Base-by-base conservation (phyloP, 2,888 invertebrate genomes). In the Orthonevra nobilis region DNA sequence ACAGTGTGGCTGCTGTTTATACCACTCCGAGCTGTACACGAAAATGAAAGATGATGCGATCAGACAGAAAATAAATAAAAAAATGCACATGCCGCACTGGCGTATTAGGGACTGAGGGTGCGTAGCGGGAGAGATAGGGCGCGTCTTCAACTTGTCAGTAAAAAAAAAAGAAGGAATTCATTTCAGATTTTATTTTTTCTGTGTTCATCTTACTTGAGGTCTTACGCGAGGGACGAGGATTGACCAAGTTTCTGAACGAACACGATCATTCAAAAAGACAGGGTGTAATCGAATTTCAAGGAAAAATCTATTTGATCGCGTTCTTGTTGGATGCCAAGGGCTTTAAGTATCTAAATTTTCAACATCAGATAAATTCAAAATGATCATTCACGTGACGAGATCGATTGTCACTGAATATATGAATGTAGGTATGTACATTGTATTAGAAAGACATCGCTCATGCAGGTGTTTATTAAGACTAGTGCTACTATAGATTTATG, bases 21-120 rank as follows among this genome's bases (percentile, higher is more conserved):
- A 61, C 54, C 66, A 73, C 58, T 44, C 52, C 26, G 69, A 50
- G 63, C 38, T 30, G 58, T 44, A 77, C 38, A 70, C 50, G 68
- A 34, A 64, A 68, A 68, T 73, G 73, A 73, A 79, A 79, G 79
- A 79, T 73, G 79, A 79, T 66, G 79, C 66, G 79, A 73, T 79
- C 79, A 63, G 54, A 19, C 34, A 19, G 23, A 58, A 20, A 66
- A n/a, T n/a, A 7, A 36, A 70, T 23, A 46, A 63, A 61, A 75
- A 79, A 48, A 68, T 66, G 54, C 73, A 73, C 61, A 79, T 66
- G 56, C 50, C 42, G 46, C 72, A 48, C n/a, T 26, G n/a, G 38
- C 44, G 61, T 3, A 68, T 44, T 44, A 46, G 12, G 34, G 34
- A 54, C 48, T 44, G 66, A 61, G 79, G 79, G 79, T 79, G 79